Base-by-base conservation (phyloP, 1,140 invertebrate genomes). In the Drosophila nikananu region DNA sequence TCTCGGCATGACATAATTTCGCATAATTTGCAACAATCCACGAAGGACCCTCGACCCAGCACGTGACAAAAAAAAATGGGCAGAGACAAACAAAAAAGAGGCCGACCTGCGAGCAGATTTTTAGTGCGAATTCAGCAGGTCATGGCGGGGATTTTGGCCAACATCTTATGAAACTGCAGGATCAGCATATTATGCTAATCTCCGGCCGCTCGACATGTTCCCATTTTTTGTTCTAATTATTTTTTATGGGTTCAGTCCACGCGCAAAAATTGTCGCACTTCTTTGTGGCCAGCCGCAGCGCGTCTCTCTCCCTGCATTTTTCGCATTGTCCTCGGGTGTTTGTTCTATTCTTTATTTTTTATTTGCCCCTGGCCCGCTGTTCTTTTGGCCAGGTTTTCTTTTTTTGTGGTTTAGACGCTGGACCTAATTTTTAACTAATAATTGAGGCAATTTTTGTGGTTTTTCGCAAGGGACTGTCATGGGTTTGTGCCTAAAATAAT, bases 171-270 rank as follows among this genome's bases (percentile, higher is more conserved):
- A n/a, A 68, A 76, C 27, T 19, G 42, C 23, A 46, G 41, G n/a
- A 62, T 62, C 64, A 52, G 61, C 77, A 73, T 54, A 68, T 78
- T 51, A 32, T 21, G 54, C 27, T 17, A 52, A 35, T 58, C 23
- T 17, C 10, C 23, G 15, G 41, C 51, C 35, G 51, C 39, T 39
- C 54, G 65, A 81, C 64, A 63, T 73, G 68, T 59, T 76, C 64
- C 51, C 86, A 89, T 90, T 90, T 90, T 90, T 90, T 90, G 86
- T 63, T 77, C 86, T 90, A 90, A 90, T 90, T 90, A 90, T 90
- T 90, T 90, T 90, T 90, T 90, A 90, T 90, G 86, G 64, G 83
- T 87, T 68, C 83, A 86, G 77, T 74, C 67, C 83, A 72, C 83
- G 83, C 73, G 83, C 73, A 78, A 90, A 89, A 89, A 90, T 89